phyloP scores from a whole-genome alignment of 2,797 vertebrate genomes.

The Anas georgica region DNA sequence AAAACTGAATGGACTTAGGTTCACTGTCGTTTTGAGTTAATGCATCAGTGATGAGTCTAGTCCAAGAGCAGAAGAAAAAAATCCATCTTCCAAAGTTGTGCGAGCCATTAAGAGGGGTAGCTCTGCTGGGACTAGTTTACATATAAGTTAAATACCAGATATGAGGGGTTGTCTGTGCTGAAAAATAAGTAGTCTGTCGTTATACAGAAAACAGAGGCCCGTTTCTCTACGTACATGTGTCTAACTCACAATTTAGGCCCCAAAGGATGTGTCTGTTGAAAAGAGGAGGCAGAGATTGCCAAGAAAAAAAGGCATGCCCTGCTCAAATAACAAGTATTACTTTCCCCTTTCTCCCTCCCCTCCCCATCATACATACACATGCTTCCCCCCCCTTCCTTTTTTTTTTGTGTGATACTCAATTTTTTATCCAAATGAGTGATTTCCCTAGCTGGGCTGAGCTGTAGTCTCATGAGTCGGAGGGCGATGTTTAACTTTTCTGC shows the following conservation, averaged over 20 bases:
- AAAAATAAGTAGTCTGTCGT: constrained; percentile 68
- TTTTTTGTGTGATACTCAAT: constrained; percentile 9
- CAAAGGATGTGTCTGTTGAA: constrained; percentile 69
- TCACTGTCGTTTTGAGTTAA: constrained; percentile 60
- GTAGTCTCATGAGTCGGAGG: neutral
- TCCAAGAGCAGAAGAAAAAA: constrained; percentile 40
- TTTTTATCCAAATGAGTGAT: constrained; percentile 40
- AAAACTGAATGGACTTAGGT: neutral
- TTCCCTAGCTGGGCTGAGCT: neutral
- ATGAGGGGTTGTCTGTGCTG: constrained; percentile 57
- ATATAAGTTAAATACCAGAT: constrained; percentile 71
- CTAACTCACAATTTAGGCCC: constrained; percentile 59
- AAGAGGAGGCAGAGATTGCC: constrained; percentile 70
- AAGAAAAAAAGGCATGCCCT: constrained; percentile 71
- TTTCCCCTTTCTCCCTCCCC: constrained; percentile 26
- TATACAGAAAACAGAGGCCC: constrained; percentile 77
- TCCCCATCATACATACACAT: neutral
- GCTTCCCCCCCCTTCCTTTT: neutral
- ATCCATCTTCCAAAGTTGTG: constrained; percentile 54
- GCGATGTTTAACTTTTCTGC: neutral
- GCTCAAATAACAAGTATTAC: constrained; percentile 54
- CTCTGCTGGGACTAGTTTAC: constrained; percentile 68
- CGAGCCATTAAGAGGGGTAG: constrained; percentile 65
- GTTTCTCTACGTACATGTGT: constrained; percentile 67
- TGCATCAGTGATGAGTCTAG: constrained; percentile 42